phyloP scores from a whole-genome alignment of 2,113 vertebrate genomes.

The Nothobranchius kuhntae region DNA sequence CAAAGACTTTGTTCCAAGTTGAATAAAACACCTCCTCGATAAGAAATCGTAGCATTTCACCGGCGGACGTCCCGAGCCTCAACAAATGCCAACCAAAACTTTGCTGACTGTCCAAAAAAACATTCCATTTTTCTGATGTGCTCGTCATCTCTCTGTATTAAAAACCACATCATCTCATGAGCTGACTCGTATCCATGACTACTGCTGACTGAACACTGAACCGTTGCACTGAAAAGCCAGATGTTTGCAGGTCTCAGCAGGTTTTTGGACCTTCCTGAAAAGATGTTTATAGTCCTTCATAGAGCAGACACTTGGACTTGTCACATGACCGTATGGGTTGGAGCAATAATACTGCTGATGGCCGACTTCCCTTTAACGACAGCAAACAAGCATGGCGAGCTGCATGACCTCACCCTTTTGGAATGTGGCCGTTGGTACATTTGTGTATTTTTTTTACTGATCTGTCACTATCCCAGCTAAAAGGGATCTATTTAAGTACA shows the following conservation, averaged over 20 bases:
- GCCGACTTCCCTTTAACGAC: not conserved
- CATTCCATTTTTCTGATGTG: not conserved
- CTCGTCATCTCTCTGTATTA: not conserved
- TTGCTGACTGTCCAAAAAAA: not conserved
- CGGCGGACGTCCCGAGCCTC: too few relatives aligned
- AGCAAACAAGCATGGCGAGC: not conserved
- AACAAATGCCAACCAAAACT: not conserved
- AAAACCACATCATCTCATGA: not conserved
- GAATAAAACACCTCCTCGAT: too few relatives aligned
- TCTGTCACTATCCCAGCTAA: not conserved
- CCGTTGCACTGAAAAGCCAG: not conserved
- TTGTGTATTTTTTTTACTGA: not conserved
- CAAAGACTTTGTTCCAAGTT: too few relatives aligned
- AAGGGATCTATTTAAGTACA: not conserved
- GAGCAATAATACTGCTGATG: too few relatives aligned
- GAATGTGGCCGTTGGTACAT: not conserved
- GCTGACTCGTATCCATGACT: not conserved
- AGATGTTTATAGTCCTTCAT: not conserved
- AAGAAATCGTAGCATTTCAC: too few relatives aligned
- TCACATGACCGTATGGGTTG: not conserved
- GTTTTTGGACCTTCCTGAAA: not conserved
- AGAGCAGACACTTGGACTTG: not conserved
- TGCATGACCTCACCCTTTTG: not conserved
- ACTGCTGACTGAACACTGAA: not conserved
- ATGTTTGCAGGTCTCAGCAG: not conserved